These are phyloP conservation scores for Callipepla squamata DNA, from an alignment of 2,113 vertebrate genomes.

Conservation along the genomic window DNA sequence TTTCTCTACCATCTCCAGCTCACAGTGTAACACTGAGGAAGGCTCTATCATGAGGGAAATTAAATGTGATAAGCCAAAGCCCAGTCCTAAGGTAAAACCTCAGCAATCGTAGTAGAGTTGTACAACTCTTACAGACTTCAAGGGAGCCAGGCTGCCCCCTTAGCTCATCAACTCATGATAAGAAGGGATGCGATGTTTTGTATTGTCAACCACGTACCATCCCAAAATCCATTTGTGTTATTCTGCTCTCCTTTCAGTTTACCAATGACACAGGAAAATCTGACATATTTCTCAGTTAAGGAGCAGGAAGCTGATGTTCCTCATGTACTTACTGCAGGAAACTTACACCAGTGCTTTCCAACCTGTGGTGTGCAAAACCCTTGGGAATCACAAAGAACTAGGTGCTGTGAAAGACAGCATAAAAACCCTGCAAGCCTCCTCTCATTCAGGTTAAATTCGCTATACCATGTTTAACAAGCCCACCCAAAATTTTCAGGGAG, in stretches of 20 bases:
- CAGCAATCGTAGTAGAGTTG: background rate
- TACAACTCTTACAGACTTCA: background rate
- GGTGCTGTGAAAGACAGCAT: background rate
- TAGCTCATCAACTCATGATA: background rate
- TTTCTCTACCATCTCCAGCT: background rate
- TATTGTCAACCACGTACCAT: rapidly evolving
- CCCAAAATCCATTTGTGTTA: background rate
- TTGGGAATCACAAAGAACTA: background rate
- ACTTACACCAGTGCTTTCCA: slow-evolving; percentile 19
- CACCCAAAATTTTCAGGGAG: background rate
- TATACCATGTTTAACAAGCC: background rate
- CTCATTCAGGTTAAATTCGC: background rate
- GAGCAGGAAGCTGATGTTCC: background rate
- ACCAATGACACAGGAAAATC: background rate
- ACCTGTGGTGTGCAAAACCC: slow-evolving; percentile 2
- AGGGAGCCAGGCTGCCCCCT: background rate
- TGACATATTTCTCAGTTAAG: background rate
- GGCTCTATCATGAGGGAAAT: background rate
- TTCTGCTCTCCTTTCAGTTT: background rate
- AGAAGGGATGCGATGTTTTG: background rate
- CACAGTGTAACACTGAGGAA: background rate
- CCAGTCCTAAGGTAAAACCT: background rate
- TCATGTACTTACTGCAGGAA: background rate
- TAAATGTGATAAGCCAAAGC: background rate
- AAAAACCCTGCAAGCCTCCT: background rate